Evolutionary conservation across 2,888 invertebrate genomes (phyloP).

Genomic region (Brachyptera putata): DNA sequence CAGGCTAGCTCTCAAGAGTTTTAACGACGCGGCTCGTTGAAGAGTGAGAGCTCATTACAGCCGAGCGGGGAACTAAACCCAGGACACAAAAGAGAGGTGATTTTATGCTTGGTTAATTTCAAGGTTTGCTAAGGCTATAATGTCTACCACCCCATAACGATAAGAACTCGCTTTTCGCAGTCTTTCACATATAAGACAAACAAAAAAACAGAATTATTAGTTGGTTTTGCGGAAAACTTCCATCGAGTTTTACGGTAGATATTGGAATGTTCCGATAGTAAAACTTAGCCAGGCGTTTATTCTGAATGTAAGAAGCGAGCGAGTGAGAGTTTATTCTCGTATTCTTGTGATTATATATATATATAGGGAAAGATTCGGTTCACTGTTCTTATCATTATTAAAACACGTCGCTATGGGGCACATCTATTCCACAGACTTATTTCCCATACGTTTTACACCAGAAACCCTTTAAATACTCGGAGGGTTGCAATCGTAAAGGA

Average conservation of each 20-base stretch:
- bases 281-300: conserved; percentile 20
- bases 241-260: conserved; percentile 4
- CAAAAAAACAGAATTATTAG: conserved; percentile 15
- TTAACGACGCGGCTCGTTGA: conserved; percentile 8
- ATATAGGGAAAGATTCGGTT: background rate
- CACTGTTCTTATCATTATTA: conserved; percentile 18
- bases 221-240: background rate
- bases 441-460: conserved; percentile 5
- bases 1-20: conserved; percentile 9
- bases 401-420: conserved; percentile 12
- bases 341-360: background rate
- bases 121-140: conserved; percentile 3
- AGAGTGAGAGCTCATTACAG: conserved; percentile 11
- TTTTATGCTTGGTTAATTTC: conserved; percentile 16
- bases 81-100: conserved; percentile 9
- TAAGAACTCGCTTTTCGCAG: conserved; percentile 4
- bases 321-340: background rate
- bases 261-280: conserved; percentile 14
- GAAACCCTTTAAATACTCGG: background rate
- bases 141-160: conserved; percentile 11
- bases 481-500: conserved; percentile 1
- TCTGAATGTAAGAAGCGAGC: conserved; percentile 7
- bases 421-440: background rate
- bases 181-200: background rate
- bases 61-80: background rate